Percentiles rank a stretch among this genome's conserved stretches.
Evolutionary conservation across 2,888 invertebrate genomes (phyloP).

Genomic region (Lymantria dispar): DNA sequence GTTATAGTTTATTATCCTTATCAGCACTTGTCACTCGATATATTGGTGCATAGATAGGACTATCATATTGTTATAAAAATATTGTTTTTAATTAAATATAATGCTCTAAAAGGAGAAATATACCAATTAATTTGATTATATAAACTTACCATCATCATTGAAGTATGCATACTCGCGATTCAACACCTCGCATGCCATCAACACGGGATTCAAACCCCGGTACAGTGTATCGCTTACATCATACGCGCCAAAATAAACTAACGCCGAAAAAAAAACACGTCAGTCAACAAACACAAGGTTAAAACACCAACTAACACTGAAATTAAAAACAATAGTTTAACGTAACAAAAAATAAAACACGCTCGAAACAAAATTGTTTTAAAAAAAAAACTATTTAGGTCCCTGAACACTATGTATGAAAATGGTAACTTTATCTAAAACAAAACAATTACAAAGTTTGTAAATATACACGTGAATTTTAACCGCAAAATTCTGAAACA

Average conservation of each 20-base stretch:
- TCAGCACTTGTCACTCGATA: not conserved
- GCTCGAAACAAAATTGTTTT: slow-evolving; percentile 13
- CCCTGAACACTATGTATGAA: slow-evolving; percentile 26
- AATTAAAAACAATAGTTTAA: slow-evolving; percentile 40
- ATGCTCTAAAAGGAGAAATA: not conserved
- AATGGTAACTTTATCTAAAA: slow-evolving; percentile 50
- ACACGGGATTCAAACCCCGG: slow-evolving; percentile 66
- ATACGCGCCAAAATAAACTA: slow-evolving; percentile 73
- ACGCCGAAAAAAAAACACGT: slow-evolving; percentile 59
- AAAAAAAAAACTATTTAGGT: slow-evolving; percentile 17
- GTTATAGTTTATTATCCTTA: not conserved
- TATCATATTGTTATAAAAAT: not conserved
- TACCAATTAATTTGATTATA: not conserved
- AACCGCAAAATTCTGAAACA: slow-evolving; percentile 35
- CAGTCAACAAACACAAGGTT: slow-evolving; percentile 76
- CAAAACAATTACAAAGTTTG: slow-evolving; percentile 71
- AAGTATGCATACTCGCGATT: slow-evolving; percentile 66
- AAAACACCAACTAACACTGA: slow-evolving; percentile 59
- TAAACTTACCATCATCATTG: slow-evolving; percentile 74
- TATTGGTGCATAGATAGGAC: not conserved
- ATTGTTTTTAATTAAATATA: not conserved
- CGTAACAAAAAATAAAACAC: slow-evolving; percentile 13
- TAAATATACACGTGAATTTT: slow-evolving; percentile 63
- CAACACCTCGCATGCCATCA: slow-evolving; percentile 43
- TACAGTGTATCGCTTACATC: slow-evolving; percentile 66